Evolutionary conservation across 2,888 invertebrate species (phyloP).

Genomic region (Octodonta nipae): DNA sequence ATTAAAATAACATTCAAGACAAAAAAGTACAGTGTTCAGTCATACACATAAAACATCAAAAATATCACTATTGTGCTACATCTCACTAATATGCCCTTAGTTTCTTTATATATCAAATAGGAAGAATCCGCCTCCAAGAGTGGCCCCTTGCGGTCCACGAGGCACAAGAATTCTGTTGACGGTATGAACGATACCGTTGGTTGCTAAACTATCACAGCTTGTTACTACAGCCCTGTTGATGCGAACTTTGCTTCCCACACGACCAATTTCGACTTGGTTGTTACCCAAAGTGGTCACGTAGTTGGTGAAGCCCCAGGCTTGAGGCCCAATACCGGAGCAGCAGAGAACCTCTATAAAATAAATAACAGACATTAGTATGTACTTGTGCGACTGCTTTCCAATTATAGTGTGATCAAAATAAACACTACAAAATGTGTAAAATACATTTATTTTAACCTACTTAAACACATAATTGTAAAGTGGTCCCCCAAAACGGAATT

Average conservation of each 20-base stretch:
- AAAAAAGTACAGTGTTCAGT: slow-evolving; percentile 6
- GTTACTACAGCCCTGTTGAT: slow-evolving; percentile 30
- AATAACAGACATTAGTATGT: no score
- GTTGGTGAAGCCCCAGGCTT: slow-evolving; percentile 32
- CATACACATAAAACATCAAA: slow-evolving; percentile 6
- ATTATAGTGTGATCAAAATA: no score
- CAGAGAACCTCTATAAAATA: slow-evolving; percentile 33
- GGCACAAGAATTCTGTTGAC: slow-evolving; percentile 41
- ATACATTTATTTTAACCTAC: no score
- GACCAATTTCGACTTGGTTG: slow-evolving; percentile 28
- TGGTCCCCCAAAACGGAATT: no score
- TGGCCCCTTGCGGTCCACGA: slow-evolving; percentile 21
- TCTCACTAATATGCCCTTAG: slow-evolving; percentile 3
- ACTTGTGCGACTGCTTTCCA: no score
- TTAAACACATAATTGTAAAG: no score
- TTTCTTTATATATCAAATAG: slow-evolving; percentile 28
- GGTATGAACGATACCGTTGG: slow-evolving; percentile 45
- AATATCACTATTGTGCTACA: slow-evolving; percentile 10
- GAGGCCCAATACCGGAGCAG: slow-evolving; percentile 33
- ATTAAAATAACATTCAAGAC: slow-evolving; percentile 3
- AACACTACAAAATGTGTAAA: no score
- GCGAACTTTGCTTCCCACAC: slow-evolving; percentile 27
- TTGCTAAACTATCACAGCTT: slow-evolving; percentile 41
- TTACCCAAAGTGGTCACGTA: slow-evolving; percentile 28
- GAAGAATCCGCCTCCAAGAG: slow-evolving; percentile 28